These are phyloP conservation scores for Hypomecis atomaria DNA, from an alignment of 2,888 invertebrate genomes.

Conservation along the genomic window DNA sequence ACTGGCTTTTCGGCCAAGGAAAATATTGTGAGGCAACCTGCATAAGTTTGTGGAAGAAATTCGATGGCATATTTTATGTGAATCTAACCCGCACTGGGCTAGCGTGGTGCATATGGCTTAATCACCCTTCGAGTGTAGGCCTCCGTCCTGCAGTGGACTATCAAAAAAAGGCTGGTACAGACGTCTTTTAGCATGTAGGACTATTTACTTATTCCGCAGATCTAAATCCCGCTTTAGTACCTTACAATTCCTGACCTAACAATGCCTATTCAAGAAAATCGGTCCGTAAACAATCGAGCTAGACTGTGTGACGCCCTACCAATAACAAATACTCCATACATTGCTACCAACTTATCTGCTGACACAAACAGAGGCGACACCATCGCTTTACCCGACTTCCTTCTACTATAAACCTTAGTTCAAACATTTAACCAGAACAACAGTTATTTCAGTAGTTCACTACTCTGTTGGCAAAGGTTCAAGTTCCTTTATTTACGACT, in stretches of 20 bases:
- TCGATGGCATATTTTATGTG: no score
- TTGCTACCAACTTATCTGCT: not conserved
- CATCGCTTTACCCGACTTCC: not conserved
- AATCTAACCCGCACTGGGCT: no score
- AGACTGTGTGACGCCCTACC: conserved; percentile 31
- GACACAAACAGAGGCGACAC: not conserved
- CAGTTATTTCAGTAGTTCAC: not conserved
- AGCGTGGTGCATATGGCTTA: no score
- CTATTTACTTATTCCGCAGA: no score
- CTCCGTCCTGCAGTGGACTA: no score
- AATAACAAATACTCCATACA: conserved; percentile 11
- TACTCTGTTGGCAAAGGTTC: conserved; percentile 42
- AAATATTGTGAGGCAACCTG: no score
- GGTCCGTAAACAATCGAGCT: conserved; percentile 6
- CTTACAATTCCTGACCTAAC: not conserved
- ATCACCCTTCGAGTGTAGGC: no score
- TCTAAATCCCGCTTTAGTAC: no score
- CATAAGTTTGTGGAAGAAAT: no score
- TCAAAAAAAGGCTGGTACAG: no score
- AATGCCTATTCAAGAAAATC: conserved; percentile 1
- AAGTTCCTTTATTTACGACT: conserved; percentile 30
- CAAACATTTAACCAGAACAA: not conserved
- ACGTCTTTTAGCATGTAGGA: no score
- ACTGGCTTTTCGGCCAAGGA: no score
- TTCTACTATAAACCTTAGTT: not conserved